A percentile compares a stretch with the other conserved stretches of the same genome.
Evolutionary conservation across 35 echinoderm and acorn worm species (phyloP).

Genomic region (Patiria miniata): DNA sequence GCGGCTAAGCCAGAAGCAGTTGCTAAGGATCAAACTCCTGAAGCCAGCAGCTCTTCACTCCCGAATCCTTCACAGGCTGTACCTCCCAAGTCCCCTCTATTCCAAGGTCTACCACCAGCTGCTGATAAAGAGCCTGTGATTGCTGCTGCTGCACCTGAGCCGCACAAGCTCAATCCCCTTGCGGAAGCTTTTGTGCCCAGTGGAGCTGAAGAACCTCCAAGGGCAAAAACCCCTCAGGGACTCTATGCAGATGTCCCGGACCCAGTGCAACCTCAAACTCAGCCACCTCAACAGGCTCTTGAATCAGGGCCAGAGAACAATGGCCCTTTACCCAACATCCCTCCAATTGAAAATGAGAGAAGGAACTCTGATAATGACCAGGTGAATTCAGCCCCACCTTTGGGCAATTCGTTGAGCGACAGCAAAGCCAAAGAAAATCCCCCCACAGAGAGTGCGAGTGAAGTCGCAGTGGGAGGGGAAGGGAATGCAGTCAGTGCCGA

Average conservation of each 20-base stretch:
- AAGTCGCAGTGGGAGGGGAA: no score
- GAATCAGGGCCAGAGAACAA: no score
- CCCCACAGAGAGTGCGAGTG: neutral
- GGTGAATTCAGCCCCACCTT: neutral
- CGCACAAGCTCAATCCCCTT: neutral
- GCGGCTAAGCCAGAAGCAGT: neutral
- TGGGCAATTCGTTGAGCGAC: neutral
- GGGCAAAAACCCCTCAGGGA: neutral
- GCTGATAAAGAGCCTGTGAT: neutral
- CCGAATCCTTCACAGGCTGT: neutral
- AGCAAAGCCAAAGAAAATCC: neutral
- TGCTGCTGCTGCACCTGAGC: neutral
- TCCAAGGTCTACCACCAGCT: neutral
- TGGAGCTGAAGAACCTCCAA: neutral
- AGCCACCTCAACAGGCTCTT: no score
- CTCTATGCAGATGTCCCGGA: neutral
- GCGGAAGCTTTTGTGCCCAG: constrained; percentile 1
- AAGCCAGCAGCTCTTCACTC: neutral
- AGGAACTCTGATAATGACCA: neutral
- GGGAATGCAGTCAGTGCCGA: no score
- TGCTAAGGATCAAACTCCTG: neutral
- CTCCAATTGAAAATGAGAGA: neutral
- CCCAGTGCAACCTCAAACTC: neutral
- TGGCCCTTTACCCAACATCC: no score
- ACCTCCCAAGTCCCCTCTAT: neutral